Base-by-base conservation (phyloP, 2,113 vertebrate species). In the Caretta caretta region DNA sequence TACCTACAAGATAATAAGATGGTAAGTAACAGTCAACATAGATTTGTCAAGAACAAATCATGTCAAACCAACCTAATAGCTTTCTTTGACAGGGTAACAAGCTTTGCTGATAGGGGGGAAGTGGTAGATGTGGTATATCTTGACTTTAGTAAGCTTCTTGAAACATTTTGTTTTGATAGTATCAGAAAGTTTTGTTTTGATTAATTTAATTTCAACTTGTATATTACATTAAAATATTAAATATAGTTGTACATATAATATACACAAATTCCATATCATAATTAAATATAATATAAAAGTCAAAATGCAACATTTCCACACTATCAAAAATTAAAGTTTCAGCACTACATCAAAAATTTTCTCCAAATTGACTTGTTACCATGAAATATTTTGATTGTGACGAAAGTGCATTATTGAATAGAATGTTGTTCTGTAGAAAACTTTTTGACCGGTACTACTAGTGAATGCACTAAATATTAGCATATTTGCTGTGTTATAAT, bases 151-250 rank as follows among this genome's bases (percentile, higher is more conserved):
- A 69, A 38, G 35, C 8, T n/a, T n/a, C 38, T 17, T 38, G 50
- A 59, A n/a, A 3, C 14, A 51, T 35, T 56, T 79, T 11, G 14
- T 83, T 87, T 79, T 10, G 20, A 75, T 8, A 0, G 22, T 90
- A 91, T 85, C 0, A 86, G 94, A 95, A 38, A 72, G 72, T 85
- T 93, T 93, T 94, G 1, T 11, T 93, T 54, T 86, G 59, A 95
- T 76, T 50, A 0, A 2, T 86, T 93, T 93, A 0, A 31, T 76
- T 95, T 85, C 29, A n/a, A 87, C 48, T 83, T 84, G 83, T 83
- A 10, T 57, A 2, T 31, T 91, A 38, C 7, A 86, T 49, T 31
- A 83, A 3, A 79, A 81, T 85, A 48, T 83, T 91, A 85, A 91
- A 79, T 57, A 88, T 22, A 62, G 24, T 13, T 29, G 84, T 72